Evolutionary conservation across 2,888 invertebrate species (phyloP).

Genomic region (Xestia c-nigrum): DNA sequence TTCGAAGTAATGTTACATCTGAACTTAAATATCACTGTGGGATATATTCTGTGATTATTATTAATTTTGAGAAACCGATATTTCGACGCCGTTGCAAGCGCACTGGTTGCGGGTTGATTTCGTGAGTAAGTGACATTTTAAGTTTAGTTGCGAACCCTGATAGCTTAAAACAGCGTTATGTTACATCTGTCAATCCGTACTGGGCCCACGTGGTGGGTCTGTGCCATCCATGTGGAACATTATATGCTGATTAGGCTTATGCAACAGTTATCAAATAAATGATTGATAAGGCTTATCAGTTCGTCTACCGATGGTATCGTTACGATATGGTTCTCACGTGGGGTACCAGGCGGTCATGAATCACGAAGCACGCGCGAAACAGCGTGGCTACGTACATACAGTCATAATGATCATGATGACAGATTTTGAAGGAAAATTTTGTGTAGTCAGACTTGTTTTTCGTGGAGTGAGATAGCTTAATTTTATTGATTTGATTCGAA

Average conservation of each 20-base stretch:
- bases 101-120: too few relatives aligned
- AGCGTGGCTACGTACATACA: background rate
- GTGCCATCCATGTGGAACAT: background rate
- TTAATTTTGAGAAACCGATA: too few relatives aligned
- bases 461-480: background rate
- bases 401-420: background rate
- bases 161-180: too few relatives aligned
- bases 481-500: slow-evolving; percentile 7
- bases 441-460: background rate
- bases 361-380: slow-evolving; percentile 17
- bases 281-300: slow-evolving; percentile 29
- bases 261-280: slow-evolving; percentile 19
- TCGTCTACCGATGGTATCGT: slow-evolving; percentile 19
- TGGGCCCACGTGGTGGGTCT: background rate
- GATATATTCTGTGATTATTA: too few relatives aligned
- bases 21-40: too few relatives aligned
- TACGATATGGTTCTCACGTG: slow-evolving; percentile 29
- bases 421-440: background rate
- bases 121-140: too few relatives aligned
- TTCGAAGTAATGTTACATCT: background rate
- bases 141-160: too few relatives aligned
- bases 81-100: too few relatives aligned
- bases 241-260: background rate
- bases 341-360: slow-evolving; percentile 16
- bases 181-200: background rate